Percentiles rank a stretch among this genome's conserved stretches.
Conservation (phyloP, 2,113 vertebrate genomes). For the Tretioscincus oriximinensis region DNA sequence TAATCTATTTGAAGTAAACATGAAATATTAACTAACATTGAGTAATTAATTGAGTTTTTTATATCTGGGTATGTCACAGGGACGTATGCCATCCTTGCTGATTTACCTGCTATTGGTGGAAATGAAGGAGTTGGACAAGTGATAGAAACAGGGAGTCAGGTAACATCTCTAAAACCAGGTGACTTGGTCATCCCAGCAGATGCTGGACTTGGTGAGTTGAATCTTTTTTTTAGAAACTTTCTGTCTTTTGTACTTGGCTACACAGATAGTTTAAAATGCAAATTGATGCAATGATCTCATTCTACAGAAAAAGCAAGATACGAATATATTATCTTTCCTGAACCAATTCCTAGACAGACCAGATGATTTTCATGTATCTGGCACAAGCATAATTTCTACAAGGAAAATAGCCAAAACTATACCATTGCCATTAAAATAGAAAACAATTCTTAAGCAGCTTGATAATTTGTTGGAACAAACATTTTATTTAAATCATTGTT, state of each 20-base stretch:
- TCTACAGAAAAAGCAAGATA: too few species aligned
- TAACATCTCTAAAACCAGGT: constrained; percentile 77
- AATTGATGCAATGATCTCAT: not conserved
- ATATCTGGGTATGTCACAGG: constrained; percentile 66
- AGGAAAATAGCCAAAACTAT: too few species aligned
- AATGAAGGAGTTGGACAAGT: constrained; percentile 92
- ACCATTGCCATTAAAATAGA: too few species aligned
- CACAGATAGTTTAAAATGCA: not conserved
- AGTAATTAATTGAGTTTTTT: not conserved
- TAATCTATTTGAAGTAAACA: not conserved
- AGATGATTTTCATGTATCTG: too few species aligned
- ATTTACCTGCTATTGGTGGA: constrained; percentile 88
- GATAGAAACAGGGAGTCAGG: constrained; percentile 79
- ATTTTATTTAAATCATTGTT: too few species aligned
- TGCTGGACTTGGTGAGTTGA: constrained; percentile 80
- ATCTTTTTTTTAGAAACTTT: not conserved
- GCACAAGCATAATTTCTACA: too few species aligned
- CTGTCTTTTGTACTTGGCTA: not conserved
- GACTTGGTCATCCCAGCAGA: constrained; percentile 88
- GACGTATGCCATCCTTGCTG: constrained; percentile 82
- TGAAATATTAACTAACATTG: not conserved
- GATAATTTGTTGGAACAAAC: too few species aligned
- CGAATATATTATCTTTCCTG: too few species aligned
- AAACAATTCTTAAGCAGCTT: too few species aligned
- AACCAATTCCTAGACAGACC: too few species aligned